phyloP scores from a whole-genome alignment of 2,797 vertebrate genomes.

The Liasis olivaceus region DNA sequence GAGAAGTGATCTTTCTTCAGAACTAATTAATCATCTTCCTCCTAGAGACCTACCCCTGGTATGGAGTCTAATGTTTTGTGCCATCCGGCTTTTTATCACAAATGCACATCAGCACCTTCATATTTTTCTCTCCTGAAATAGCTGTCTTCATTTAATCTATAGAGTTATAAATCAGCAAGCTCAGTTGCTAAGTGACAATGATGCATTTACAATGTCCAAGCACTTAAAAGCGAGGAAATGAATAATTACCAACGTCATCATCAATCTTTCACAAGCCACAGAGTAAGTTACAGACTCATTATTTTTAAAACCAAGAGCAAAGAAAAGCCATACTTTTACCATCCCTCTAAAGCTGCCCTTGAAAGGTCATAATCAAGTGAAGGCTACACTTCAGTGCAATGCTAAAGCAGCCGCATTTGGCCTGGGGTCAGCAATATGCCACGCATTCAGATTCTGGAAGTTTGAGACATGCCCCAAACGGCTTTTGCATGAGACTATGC shows the following conservation, averaged over 20 bases:
- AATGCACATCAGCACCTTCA: conserved; percentile 14
- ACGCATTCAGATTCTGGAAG: background rate
- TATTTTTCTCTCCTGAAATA: conserved; percentile 11
- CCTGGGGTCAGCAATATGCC: background rate
- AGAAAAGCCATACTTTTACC: conserved; percentile 12
- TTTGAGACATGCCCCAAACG: background rate
- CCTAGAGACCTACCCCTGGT: background rate
- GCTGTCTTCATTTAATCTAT: conserved; percentile 34
- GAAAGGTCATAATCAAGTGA: conserved; percentile 13
- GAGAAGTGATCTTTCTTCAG: background rate
- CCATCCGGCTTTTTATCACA: conserved; percentile 1
- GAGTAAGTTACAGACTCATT: conserved; percentile 22
- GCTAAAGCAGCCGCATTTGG: background rate
- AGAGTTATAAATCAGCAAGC: conserved; percentile 30
- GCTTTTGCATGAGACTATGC: background rate
- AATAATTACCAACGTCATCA: conserved; percentile 9
- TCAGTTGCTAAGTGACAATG: background rate
- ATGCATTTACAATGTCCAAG: background rate
- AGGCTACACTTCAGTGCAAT: background rate
- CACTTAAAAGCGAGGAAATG: conserved; percentile 24
- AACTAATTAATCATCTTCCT: conserved; percentile 14
- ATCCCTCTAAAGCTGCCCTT: conserved; percentile 12
- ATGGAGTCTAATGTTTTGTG: background rate
- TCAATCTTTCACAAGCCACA: conserved; percentile 13
- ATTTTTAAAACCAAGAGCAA: conserved; percentile 28